Evolutionary conservation across 2,797 vertebrate genomes (phyloP), one percentile per base, ranked within the genome.

Genomic region (Rhinophrynus dorsalis): DNA sequence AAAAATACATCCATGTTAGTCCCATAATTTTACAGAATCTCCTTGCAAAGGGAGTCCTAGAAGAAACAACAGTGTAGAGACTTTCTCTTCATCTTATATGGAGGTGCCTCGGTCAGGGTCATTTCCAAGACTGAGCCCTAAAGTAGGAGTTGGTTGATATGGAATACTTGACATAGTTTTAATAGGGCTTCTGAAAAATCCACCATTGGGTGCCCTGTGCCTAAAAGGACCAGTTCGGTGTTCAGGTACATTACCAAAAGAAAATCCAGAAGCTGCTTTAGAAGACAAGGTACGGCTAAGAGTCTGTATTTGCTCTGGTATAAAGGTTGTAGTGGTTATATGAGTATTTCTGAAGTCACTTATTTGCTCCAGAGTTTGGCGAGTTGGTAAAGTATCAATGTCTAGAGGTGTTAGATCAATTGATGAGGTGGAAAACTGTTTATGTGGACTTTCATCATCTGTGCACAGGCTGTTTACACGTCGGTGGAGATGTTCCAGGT

Each of bases 291-390:
- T 98, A 82, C 97, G 97, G 88, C 97, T 98, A 80, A 99, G 94
- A 89, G 97, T 99, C 91, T 99, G 97, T 92, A 98, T 99, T 91
- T 98, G 96, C 85, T 99, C 97, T 18, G 97, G 97, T 88, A 99
- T 99, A 89, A 99, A 99, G 85, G 97, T 99, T 78, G 97, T 99
- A 78, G 97, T 99, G 82, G 97, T 98, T 87, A 99, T 99, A 85
- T 99, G 97, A 79, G 97, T 99, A 91, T 99, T 99, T 84, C 97
- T 96, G 92, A 99, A 99, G 86, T 99, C 97, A 84, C 97, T 99
- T 90, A 99, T 99, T 90, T 99, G 97, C 90, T 99, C 97, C 74
- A 99, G 91, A 11, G 96, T 95, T 90, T 99, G 97, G 50, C 97
- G 95, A 9, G 94, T 94, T 55, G 96, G 96, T 78, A 99, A 91